Evolutionary conservation across 2,113 vertebrate genomes (phyloP).

Genomic region (Noturus placidus): DNA sequence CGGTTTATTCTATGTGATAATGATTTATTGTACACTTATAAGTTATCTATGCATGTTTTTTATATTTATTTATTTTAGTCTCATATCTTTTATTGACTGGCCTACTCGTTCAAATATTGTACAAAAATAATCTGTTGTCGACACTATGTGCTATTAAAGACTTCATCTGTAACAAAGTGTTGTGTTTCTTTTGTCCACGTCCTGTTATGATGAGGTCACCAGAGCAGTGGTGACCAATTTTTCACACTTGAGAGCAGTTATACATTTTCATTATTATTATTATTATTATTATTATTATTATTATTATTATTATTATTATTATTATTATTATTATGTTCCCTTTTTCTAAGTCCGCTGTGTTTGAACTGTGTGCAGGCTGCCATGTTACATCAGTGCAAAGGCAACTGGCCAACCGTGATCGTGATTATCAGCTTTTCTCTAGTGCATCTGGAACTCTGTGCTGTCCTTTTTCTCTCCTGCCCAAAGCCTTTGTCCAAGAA

Average conservation of each 20-base stretch:
- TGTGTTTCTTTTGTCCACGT: background rate
- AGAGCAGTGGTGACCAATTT: background rate
- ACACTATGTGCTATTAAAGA: background rate
- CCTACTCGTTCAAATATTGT: background rate
- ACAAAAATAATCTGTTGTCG: background rate
- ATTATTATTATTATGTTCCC: too few relatives aligned
- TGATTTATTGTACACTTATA: background rate
- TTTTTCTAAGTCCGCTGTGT: background rate
- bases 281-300: too few relatives aligned
- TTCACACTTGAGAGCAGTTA: background rate
- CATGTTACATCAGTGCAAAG: background rate
- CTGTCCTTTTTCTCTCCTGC: background rate
- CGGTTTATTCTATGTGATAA: background rate
- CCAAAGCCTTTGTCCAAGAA: background rate
- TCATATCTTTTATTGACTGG: background rate
- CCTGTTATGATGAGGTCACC: background rate
- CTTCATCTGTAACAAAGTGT: background rate
- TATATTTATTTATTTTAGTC: background rate
- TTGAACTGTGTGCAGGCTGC: background rate
- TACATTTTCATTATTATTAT: background rate
- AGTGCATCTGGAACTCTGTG: background rate
- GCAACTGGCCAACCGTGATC: background rate
- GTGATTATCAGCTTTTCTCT: background rate
- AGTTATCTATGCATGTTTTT: background rate
- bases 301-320: too few relatives aligned